Evolutionary conservation across 2,113 vertebrate genomes (phyloP).

Genomic region (Triplophysa dalaica): DNA sequence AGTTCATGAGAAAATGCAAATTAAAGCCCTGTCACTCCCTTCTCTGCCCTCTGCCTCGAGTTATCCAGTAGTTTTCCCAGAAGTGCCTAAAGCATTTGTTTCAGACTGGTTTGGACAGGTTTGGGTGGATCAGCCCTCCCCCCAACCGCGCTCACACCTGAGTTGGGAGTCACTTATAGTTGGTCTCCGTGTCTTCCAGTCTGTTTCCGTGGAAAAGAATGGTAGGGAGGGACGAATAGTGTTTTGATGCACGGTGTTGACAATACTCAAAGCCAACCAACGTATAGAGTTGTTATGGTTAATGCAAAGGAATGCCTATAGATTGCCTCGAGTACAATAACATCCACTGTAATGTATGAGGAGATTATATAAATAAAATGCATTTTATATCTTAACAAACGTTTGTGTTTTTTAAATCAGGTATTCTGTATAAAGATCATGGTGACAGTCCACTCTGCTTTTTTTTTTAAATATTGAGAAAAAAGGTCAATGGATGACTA

Average conservation of each 20-base stretch:
- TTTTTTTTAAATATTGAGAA: not conserved
- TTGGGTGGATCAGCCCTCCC: conserved; percentile 54
- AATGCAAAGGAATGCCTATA: no score
- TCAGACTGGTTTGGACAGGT: conserved; percentile 65
- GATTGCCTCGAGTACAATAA: no score
- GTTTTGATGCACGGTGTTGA: not conserved
- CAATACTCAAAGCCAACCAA: not conserved
- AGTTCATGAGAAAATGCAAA: not conserved
- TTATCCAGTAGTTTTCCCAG: conserved; percentile 41
- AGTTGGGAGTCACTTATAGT: conserved; percentile 51
- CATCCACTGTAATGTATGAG: no score
- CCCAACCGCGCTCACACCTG: conserved; percentile 36
- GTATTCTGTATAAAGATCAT: not conserved
- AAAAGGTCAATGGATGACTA: not conserved
- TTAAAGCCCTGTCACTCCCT: not conserved
- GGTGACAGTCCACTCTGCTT: not conserved
- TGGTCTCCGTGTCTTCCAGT: not conserved
- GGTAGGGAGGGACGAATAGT: not conserved
- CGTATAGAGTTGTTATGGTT: no score
- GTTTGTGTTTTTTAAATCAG: not conserved
- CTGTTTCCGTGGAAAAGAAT: conserved; percentile 53
- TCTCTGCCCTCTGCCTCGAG: not conserved
- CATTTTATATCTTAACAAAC: no score
- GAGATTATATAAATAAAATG: no score
- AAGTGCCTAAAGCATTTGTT: conserved; percentile 54